Evolutionary conservation across 2,888 invertebrate genomes (phyloP).

Genomic region (Synanthedon formicaeformis): DNA sequence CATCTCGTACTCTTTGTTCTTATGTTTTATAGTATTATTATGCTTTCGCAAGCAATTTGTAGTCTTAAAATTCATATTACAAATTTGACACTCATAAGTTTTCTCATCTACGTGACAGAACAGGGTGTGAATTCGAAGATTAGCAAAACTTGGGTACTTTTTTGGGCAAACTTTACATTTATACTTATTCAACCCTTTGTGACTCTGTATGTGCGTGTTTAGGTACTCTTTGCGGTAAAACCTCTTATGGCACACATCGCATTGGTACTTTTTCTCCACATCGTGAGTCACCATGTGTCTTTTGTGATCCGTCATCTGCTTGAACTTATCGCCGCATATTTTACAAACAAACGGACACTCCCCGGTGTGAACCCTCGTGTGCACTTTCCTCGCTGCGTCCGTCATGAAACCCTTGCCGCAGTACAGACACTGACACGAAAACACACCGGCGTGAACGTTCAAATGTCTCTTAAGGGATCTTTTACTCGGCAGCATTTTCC

Average conservation of each 20-base stretch:
- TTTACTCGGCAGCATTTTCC: background rate
- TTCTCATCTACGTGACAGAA: background rate
- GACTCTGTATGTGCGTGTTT: background rate
- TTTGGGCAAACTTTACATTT: background rate
- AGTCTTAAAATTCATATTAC: background rate
- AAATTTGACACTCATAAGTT: background rate
- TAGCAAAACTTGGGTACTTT: background rate
- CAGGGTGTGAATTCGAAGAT: background rate
- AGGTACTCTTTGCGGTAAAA: background rate
- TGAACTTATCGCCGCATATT: background rate
- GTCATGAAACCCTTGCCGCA: background rate
- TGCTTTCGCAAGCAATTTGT: background rate
- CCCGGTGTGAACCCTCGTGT: background rate
- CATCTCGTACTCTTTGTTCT: background rate
- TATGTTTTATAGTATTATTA: background rate
- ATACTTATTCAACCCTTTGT: background rate
- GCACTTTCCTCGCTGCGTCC: background rate
- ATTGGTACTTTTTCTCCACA: background rate
- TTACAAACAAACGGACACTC: background rate
- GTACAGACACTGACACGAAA: background rate
- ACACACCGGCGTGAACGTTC: background rate
- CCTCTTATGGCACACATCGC: background rate
- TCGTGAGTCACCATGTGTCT: background rate
- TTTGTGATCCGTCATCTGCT: background rate
- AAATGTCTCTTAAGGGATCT: background rate